Conservation (phyloP, 35 echinoderm and acorn worm genomes). For the Strongylocentrotus purpuratus region DNA sequence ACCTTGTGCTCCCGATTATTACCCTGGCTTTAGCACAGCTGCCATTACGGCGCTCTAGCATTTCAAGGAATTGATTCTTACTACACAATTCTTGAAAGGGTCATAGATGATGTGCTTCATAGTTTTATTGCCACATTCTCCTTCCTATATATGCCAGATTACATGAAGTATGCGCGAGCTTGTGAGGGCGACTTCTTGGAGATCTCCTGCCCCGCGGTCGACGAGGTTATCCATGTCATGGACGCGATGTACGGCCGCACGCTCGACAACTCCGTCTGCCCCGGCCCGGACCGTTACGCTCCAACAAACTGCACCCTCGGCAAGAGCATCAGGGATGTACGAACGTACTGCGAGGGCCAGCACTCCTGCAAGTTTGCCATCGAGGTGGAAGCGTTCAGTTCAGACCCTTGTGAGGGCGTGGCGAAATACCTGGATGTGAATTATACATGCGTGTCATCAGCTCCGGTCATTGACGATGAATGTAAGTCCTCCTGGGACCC, state of each 20-base stretch:
- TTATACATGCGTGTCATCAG: constrained; percentile 76
- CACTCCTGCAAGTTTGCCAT: constrained; percentile 79
- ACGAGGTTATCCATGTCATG: constrained; percentile 65
- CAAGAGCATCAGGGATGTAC: constrained; percentile 53
- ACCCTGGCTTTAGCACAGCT: no score
- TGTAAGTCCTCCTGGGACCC: constrained; percentile 74
- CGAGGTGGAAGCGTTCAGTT: constrained; percentile 58
- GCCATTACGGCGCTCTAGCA: no score
- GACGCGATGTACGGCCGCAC: constrained; percentile 81
- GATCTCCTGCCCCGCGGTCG: constrained; percentile 50
- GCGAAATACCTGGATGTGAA: constrained; percentile 84
- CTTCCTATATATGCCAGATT: constrained; percentile 37
- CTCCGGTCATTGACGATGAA: constrained; percentile 66
- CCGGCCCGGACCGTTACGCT: constrained; percentile 31
- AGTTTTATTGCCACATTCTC: not conserved
- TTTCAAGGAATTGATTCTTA: no score
- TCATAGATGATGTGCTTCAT: not conserved
- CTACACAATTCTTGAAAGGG: not conserved
- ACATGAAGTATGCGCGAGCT: constrained; percentile 62
- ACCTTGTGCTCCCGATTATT: no score
- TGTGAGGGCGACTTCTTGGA: constrained; percentile 88
- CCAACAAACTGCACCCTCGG: constrained; percentile 71
- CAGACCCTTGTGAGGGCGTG: constrained; percentile 75
- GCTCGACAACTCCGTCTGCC: constrained; percentile 74
- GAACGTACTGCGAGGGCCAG: constrained; percentile 76